Base-by-base conservation (phyloP, 2,888 invertebrate genomes). In the Nebria salina region DNA sequence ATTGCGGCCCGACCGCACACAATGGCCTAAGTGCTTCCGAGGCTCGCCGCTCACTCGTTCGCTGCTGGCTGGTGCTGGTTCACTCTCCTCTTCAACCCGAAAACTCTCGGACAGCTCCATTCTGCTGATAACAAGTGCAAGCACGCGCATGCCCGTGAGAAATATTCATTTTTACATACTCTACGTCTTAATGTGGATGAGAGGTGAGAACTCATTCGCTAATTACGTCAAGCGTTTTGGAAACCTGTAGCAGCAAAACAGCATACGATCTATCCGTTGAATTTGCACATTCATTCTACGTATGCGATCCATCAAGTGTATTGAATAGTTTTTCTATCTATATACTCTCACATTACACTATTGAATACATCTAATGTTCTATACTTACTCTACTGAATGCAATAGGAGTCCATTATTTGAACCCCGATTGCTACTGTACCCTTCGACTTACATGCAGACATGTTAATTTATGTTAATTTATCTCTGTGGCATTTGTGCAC, bases 1-100 rank as follows among this genome's bases (percentile, higher is more conserved):
- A 89, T 89, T 89, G 87, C 86, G 85, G 86, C 84, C 85, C 86
- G 86, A 86, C 86, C 87, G 86, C 85, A 85, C 85, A 86, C 85
- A 87, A 86, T 87, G 86, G 86, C 86, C 84, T 85, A 84, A 84
- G 84, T 82, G 83, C 82, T 78, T 78, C 75, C 70, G 65, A 75
- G 75, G 74, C 70, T 70, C 34, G 70, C 70, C 20, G 34, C 66
- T 66, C 76, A 76, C 66, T 66, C 26, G 73, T 41, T 73, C 73
- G 42, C 20, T 68, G 68, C 68, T 26, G 68, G 68, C 68, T 26
- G 68, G 9, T 68, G n/a, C 68, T 26, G 68, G 26, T 68, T 20
- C 68, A 25, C 26, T 68, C 20, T 15, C 68, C 68, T 8, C 54
- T 54, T 54, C 11, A 54, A 54, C 8, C 54, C 54, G 11, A 54